phyloP scores from a whole-genome alignment of 2,113 vertebrate species.

The Zingel zingel region DNA sequence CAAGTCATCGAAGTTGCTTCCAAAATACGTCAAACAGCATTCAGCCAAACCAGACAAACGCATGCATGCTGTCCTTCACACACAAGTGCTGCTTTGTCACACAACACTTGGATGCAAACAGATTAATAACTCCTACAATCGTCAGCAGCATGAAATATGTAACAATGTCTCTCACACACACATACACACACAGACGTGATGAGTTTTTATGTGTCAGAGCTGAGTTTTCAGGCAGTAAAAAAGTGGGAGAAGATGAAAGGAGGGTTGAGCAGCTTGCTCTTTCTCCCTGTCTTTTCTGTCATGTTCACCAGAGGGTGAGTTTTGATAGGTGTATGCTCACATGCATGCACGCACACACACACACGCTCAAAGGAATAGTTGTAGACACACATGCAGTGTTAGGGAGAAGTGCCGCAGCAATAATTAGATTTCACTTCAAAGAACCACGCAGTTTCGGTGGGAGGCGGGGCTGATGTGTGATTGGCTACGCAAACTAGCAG shows the following conservation, averaged over 20 bases:
- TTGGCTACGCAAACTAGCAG: constrained; percentile 25
- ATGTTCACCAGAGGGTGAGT: constrained; percentile 52
- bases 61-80: constrained; percentile 16
- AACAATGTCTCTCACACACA: constrained; percentile 6
- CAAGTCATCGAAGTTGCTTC: constrained; percentile 20
- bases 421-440: constrained; percentile 76
- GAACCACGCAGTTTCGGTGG: constrained; percentile 41
- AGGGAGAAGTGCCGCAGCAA: constrained; percentile 28
- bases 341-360: constrained; percentile 14
- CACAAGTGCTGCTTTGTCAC: constrained; percentile 20
- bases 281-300: constrained; percentile 48
- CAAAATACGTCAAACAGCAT: constrained; percentile 8
- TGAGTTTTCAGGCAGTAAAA: constrained; percentile 35
- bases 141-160: constrained; percentile 22
- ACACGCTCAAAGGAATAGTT: constrained; percentile 6
- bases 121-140: constrained; percentile 7
- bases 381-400: constrained; percentile 7
- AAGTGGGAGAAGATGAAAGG: constrained; percentile 59
- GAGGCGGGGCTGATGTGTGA: constrained; percentile 21
- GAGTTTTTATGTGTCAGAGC: constrained; percentile 39
- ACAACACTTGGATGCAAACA: constrained; percentile 10
- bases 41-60: constrained; percentile 25
- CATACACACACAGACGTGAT: background rate
- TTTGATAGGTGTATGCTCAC: constrained; percentile 40
- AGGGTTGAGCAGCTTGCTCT: constrained; percentile 56